Evolutionary conservation across 2,113 vertebrate genomes (phyloP), one percentile per base, ranked within the genome.

Genomic region (Tyto alba): DNA sequence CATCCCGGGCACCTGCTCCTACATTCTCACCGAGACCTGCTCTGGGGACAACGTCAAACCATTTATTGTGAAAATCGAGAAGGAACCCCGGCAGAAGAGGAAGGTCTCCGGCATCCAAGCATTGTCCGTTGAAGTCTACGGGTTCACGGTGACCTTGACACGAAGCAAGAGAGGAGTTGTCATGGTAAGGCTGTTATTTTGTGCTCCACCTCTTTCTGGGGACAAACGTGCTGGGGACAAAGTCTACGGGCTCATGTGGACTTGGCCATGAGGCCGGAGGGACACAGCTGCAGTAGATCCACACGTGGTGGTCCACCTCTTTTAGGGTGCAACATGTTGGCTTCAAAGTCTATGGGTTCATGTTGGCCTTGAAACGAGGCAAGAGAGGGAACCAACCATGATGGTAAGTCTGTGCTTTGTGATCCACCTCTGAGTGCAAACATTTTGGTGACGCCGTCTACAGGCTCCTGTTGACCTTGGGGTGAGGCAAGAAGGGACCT

Each of bases 1-100:
- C 45, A 91, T 98, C 95, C 93, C 97, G 7, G 98, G 97, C 6
- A 85, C 96, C 29, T 98, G 98, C 19, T 94, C 97, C 45, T 98
- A 98, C 6, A 8, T 91, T 64, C 90, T 98, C 56, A 84, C 95
- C 0, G 85, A 45, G 52, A 97, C 95, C 26, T 96, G 95, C 1
- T 6, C 25, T 0, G 23, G 2, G 4, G 45, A 57, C 0, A 21
- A 21, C 0, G 6, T 89, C 34, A 1, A 10, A 2, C 16, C 79
- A 1, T 98, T 98, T 8, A 40, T 75, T 0, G 89, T 98, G 55
- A 73, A 86, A 30, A 60, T 98, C 26, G 32, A 97, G 76, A 98
- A 98, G 3, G 77, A n/a, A 9, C 10, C 7, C 2, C 56, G 36
- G 89, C 67, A 76, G 93, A 96, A 40, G 4, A 57, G 30, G 62